These are phyloP conservation scores for Orchesella flavescens DNA, from an alignment of 2,888 invertebrate species.

Conservation along the genomic window DNA sequence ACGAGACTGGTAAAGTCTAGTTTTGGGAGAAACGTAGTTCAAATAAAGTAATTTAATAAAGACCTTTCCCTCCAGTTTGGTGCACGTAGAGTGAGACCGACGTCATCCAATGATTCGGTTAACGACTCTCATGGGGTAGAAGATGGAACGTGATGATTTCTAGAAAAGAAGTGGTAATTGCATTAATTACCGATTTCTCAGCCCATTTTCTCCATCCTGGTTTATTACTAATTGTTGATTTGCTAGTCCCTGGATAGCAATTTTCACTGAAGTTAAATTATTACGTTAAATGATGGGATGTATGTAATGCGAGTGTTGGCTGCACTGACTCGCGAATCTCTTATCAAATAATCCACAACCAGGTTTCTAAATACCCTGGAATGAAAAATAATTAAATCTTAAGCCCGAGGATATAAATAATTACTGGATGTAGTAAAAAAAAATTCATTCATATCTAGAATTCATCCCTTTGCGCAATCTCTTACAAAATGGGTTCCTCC, in stretches of 20 bases:
- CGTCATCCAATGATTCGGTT: slow-evolving; percentile 62
- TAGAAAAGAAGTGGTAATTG: slow-evolving; percentile 63
- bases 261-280: slow-evolving; percentile 58
- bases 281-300: slow-evolving; percentile 49
- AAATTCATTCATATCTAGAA: too few species aligned
- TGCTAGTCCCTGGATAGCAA: slow-evolving; percentile 58
- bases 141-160: slow-evolving; percentile 63
- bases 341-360: not conserved
- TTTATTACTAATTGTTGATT: slow-evolving; percentile 65
- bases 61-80: slow-evolving; percentile 13
- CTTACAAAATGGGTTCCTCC: too few species aligned
- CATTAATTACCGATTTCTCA: slow-evolving; percentile 65
- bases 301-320: not conserved
- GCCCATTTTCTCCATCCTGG: slow-evolving; percentile 57
- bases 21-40: slow-evolving; percentile 21
- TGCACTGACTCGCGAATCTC: not conserved
- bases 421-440: too few species aligned
- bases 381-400: slow-evolving; percentile 10
- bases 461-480: too few species aligned
- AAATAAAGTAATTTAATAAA: slow-evolving; percentile 57
- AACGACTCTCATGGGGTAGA: slow-evolving; percentile 61
- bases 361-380: not conserved
- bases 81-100: slow-evolving; percentile 1
- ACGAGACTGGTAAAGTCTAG: not conserved
- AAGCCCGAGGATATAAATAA: not conserved